Evolutionary conservation across 2,888 invertebrate genomes (phyloP).

Genomic region (Elegia similella): DNA sequence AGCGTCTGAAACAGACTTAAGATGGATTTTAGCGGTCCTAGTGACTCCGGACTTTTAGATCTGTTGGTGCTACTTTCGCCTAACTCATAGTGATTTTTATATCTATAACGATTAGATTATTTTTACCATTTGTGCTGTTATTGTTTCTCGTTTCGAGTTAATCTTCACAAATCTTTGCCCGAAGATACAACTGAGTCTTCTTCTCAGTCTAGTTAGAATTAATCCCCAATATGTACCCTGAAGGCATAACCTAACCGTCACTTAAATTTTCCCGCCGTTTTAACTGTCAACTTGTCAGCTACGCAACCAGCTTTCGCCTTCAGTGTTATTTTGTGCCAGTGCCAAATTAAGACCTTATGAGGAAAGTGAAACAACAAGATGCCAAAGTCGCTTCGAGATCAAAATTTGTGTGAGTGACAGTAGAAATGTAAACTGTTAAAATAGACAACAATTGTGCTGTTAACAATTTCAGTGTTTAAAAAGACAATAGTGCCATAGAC

Average conservation of each 20-base stretch:
- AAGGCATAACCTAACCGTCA: constrained; percentile 47
- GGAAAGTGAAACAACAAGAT: constrained; percentile 8
- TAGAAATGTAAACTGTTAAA: constrained; percentile 12
- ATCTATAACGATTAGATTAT: too few species aligned
- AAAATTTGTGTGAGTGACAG: not conserved
- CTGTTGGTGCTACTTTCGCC: too few species aligned
- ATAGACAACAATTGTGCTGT: constrained; percentile 5
- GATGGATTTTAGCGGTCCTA: too few species aligned
- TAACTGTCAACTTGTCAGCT: constrained; percentile 33
- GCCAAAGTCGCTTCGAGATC: constrained; percentile 18
- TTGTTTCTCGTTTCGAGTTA: too few species aligned
- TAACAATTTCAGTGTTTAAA: not conserved
- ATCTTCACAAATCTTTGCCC: too few species aligned
- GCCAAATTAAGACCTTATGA: constrained; percentile 8
- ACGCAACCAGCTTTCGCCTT: constrained; percentile 31
- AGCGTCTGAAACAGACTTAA: too few species aligned
- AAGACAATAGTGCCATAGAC: not conserved
- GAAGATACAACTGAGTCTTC: too few species aligned
- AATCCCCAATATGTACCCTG: constrained; percentile 43
- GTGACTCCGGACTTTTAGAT: too few species aligned
- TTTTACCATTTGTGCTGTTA: too few species aligned
- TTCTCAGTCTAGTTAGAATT: too few species aligned
- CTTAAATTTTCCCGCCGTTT: constrained; percentile 32
- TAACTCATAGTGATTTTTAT: too few species aligned
- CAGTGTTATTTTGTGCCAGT: constrained; percentile 6